Evolutionary conservation across 2,888 invertebrate species (phyloP).

Genomic region (Tipula vernalis): DNA sequence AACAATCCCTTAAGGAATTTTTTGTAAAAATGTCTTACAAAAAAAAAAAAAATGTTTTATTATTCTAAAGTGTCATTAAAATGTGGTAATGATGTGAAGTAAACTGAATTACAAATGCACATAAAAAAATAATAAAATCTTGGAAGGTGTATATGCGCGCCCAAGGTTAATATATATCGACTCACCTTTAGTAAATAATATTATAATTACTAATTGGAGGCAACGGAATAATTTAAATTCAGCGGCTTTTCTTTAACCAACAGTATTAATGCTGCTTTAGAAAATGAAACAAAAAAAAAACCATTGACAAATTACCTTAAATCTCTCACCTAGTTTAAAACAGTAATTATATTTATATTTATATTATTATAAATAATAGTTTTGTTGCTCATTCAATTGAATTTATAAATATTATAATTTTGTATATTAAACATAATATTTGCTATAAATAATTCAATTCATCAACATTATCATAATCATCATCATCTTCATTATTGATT

Average conservation of each 20-base stretch:
- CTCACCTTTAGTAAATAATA: background rate
- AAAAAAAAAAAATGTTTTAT: background rate
- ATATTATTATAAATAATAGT: background rate
- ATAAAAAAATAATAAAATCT: background rate
- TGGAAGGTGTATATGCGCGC: background rate
- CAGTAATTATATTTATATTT: background rate
- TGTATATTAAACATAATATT: background rate
- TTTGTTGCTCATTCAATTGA: background rate
- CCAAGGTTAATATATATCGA: background rate
- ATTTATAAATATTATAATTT: background rate
- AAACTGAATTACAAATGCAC: background rate
- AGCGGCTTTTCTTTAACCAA: background rate
- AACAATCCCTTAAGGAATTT: background rate
- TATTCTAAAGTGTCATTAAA: background rate
- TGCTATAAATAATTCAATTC: background rate
- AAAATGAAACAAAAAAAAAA: background rate
- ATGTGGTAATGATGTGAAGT: background rate
- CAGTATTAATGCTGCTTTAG: background rate
- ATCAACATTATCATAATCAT: background rate
- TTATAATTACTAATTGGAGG: background rate
- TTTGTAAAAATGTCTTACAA: background rate
- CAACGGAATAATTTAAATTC: background rate
- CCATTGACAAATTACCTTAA: background rate
- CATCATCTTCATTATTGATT: background rate
- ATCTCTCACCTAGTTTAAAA: background rate